Evolutionary conservation across 2,113 vertebrate genomes (phyloP).

Genomic region (Seriola rivoliana): DNA sequence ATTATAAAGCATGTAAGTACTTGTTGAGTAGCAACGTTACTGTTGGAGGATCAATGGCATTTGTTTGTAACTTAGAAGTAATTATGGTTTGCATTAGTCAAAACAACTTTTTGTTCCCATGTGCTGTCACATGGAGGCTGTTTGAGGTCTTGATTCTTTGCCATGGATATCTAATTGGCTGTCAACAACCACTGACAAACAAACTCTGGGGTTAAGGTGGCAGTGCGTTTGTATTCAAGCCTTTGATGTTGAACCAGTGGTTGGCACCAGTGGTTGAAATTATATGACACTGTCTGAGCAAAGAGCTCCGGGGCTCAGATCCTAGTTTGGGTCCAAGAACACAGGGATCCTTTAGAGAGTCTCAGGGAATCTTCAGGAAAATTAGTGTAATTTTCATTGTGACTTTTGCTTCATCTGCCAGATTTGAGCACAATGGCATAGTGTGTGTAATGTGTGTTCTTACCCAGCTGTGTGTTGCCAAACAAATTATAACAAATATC

Average conservation of each 20-base stretch:
- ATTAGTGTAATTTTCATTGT: not conserved
- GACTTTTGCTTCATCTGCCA: not conserved
- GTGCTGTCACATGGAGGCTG: conserved; percentile 11
- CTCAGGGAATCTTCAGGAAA: not conserved
- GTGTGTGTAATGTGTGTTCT: not conserved
- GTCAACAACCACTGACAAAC: conserved; percentile 22
- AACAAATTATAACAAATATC: not conserved
- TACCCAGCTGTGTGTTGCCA: not conserved
- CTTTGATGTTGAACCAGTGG: not conserved
- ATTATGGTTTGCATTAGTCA: conserved; percentile 39
- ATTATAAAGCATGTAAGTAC: not conserved
- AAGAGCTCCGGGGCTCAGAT: not conserved
- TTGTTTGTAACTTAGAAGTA: not conserved
- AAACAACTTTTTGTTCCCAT: conserved; percentile 22
- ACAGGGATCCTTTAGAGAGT: not conserved
- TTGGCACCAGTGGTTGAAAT: conserved; percentile 26
- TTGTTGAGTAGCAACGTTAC: not conserved
- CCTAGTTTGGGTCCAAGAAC: not conserved
- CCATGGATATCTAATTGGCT: conserved; percentile 3
- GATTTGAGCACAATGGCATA: not conserved
- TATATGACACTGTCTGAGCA: not conserved
- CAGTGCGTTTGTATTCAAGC: not conserved
- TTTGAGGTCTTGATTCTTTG: conserved; percentile 23
- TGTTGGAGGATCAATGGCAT: not conserved
- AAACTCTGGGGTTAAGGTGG: not conserved